Evolutionary conservation across 2,113 vertebrate genomes (phyloP).

Genomic region (Cranoglanis bouderius): DNA sequence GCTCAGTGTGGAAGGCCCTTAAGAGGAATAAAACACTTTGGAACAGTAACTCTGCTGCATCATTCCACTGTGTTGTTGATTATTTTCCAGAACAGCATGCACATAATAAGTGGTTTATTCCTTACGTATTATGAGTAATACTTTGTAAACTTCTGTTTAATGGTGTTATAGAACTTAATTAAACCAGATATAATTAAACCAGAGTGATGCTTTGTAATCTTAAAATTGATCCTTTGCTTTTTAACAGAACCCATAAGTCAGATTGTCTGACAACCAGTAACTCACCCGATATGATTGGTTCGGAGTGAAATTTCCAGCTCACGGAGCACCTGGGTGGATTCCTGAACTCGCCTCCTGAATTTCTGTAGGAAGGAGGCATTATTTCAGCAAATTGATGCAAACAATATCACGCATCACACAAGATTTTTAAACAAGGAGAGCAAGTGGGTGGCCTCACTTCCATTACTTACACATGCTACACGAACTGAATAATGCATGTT

Average conservation of each 20-base stretch:
- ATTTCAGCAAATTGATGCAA: background rate
- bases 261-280: background rate
- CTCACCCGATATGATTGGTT: conserved; percentile 91
- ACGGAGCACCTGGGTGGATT: conserved; percentile 87
- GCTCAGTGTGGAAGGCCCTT: no score
- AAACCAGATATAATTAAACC: background rate
- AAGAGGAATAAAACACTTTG: background rate
- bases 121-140: background rate
- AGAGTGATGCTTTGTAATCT: background rate
- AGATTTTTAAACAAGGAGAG: background rate
- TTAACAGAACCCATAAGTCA: background rate
- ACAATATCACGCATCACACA: background rate
- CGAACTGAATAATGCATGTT: conserved; percentile 33
- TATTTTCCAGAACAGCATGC: background rate
- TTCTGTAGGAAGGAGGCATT: conserved; percentile 69
- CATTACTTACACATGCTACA: conserved; percentile 14
- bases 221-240: background rate
- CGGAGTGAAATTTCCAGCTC: conserved; percentile 91
- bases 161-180: background rate
- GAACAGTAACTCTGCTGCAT: background rate
- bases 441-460: background rate
- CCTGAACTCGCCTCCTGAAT: conserved; percentile 88
- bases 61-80: background rate
- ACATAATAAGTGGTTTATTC: background rate
- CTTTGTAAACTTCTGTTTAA: background rate